Evolutionary conservation across 1,140 invertebrate genomes (phyloP), one percentile per base, ranked within the genome.

Genomic region (Geopemphigus sp.): DNA sequence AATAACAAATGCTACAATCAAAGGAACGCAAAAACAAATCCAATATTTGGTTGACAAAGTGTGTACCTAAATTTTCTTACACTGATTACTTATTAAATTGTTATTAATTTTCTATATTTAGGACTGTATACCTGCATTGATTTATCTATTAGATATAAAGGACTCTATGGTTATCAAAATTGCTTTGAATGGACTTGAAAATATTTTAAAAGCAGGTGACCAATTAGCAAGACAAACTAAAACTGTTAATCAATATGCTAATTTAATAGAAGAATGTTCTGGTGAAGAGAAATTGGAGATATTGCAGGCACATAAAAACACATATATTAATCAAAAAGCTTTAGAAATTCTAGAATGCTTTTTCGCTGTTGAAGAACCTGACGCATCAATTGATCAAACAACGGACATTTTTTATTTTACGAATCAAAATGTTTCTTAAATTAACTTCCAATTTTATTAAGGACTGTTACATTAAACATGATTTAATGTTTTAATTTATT

Each of bases 231-330:
- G 91, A 83, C 85, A 85, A 53, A 89, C 89, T 39, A 90, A 90
- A 57, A 86, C 85, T n/a, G 89, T 93, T 10, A 98, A 99, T 87
- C 92, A 93, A 0, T 98, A 96, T 85, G 94, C 95, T 26, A 92
- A 96, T 53, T 87, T 94, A 53, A 93, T 98, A 82, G 97, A 98
- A 87, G 95, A 98, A 87, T 98, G 96, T 84, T 96, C 93, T 86
- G 96, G 96, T 83, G 87, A 98, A 84, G 96, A 98, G 84, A 98
- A 98, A 87, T 98, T 99, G 81, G 97, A 99, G 87, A 96, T 94
- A 85, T 88, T 98, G 10, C 97, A 98, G 86, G 95, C 94, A 17
- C 96, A 98, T 85, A 94, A 96, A 85, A 98, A 98, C 84, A 90
- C 94, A 84, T 94, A 98, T 68, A 96, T 99, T 81, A 98, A 98